Evolutionary conservation across 2,113 vertebrate species (phyloP).

Genomic region (Andinoacara biseriatus): DNA sequence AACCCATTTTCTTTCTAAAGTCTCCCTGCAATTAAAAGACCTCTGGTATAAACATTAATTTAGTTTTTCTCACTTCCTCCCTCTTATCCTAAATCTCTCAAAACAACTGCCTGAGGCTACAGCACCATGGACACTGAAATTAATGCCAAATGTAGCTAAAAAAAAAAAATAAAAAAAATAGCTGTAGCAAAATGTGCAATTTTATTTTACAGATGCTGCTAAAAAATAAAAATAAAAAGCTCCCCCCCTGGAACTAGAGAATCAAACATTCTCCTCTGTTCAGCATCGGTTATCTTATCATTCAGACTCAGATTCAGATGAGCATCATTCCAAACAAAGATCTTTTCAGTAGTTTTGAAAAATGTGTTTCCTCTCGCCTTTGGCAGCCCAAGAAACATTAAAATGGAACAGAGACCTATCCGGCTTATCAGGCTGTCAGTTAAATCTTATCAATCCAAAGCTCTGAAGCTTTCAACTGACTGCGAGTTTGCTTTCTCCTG

Average conservation of each 20-base stretch:
- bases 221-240: background rate
- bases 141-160: slow-evolving; percentile 30
- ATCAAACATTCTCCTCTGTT: background rate
- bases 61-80: slow-evolving; percentile 61
- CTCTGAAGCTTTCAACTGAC: slow-evolving; percentile 42
- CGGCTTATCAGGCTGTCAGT: slow-evolving; percentile 60
- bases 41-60: slow-evolving; percentile 67
- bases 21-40: slow-evolving; percentile 64
- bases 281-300: slow-evolving; percentile 38
- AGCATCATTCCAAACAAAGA: slow-evolving; percentile 44
- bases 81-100: slow-evolving; percentile 46
- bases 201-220: slow-evolving; percentile 11
- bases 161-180: slow-evolving; percentile 26
- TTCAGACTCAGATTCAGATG: slow-evolving; percentile 56
- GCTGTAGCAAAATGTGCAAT: slow-evolving; percentile 25
- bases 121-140: slow-evolving; percentile 25
- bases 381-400: slow-evolving; percentile 23
- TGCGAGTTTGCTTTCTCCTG: slow-evolving; percentile 23
- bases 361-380: slow-evolving; percentile 36
- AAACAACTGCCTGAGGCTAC: slow-evolving; percentile 47
- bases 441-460: slow-evolving; percentile 66
- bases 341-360: slow-evolving; percentile 49
- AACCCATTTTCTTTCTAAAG: slow-evolving; percentile 61
- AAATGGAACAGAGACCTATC: slow-evolving; percentile 55
- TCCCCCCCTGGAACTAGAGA: slow-evolving; percentile 21